Conservation (phyloP, 2,888 invertebrate genomes). For the Oscheius myriophilus region DNA sequence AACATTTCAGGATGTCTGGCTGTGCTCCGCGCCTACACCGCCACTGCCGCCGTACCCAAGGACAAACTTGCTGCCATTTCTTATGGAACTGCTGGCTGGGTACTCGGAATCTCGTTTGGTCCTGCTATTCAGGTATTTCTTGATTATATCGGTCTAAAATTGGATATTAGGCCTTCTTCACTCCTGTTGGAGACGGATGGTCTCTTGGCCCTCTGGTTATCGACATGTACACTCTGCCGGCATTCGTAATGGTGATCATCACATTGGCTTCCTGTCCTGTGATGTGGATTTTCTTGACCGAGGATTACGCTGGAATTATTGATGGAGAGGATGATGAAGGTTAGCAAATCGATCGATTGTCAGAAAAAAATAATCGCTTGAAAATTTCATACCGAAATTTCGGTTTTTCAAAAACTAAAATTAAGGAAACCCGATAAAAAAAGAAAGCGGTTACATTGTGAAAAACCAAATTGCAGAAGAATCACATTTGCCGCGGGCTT, state of each 20-base stretch:
- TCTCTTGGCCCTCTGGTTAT: slow-evolving; percentile 25
- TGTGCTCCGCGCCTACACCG: slow-evolving; percentile 46
- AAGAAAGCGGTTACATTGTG: too few species aligned
- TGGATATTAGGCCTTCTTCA: slow-evolving; percentile 33
- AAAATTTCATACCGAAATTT: too few species aligned
- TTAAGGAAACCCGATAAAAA: too few species aligned
- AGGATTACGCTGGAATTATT: slow-evolving; percentile 53
- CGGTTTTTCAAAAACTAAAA: too few species aligned
- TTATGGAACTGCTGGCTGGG: slow-evolving; percentile 48
- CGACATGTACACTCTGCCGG: slow-evolving; percentile 52
- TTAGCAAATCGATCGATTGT: neutral
- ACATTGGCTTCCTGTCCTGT: slow-evolving; percentile 37
- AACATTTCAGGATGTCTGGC: slow-evolving; percentile 34
- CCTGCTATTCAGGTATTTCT: slow-evolving; percentile 46
- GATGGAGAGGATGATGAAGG: slow-evolving; percentile 38
- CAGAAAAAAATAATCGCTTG: too few species aligned
- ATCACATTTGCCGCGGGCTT: too few species aligned
- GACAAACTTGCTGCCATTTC: slow-evolving; percentile 50
- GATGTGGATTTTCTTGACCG: slow-evolving; percentile 43
- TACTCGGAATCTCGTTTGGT: slow-evolving; percentile 49
- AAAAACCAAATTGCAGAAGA: too few species aligned
- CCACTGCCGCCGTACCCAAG: slow-evolving; percentile 44
- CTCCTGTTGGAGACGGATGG: slow-evolving; percentile 46
- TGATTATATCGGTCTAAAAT: neutral
- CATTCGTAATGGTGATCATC: slow-evolving; percentile 48